Percentiles rank a stretch among this genome's conserved stretches.
Evolutionary conservation across 2,888 invertebrate genomes (phyloP).

Genomic region (Lysandra coridon): DNA sequence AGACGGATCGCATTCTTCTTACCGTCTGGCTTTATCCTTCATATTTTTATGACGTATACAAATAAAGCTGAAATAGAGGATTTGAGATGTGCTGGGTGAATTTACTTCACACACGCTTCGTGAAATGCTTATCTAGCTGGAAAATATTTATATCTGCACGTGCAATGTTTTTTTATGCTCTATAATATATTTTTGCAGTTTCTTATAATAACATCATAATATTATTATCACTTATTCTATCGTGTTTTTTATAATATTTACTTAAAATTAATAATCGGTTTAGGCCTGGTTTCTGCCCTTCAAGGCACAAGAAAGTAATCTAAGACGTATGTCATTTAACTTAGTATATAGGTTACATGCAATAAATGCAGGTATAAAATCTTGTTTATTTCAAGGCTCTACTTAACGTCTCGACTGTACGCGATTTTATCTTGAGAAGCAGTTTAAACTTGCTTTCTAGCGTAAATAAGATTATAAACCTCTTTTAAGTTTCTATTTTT

Average conservation of each 20-base stretch:
- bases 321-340: neutral
- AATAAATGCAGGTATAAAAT: conserved; percentile 25
- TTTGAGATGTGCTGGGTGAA: neutral
- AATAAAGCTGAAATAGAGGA: neutral
- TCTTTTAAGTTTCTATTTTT: neutral
- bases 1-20: conserved; percentile 43
- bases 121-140: neutral
- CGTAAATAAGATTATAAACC: conserved; percentile 12
- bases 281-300: neutral
- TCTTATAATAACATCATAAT: neutral
- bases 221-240: neutral
- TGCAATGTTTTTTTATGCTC: neutral
- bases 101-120: neutral
- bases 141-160: neutral
- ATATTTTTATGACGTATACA: conserved; percentile 18
- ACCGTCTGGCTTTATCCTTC: conserved; percentile 13
- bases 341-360: neutral
- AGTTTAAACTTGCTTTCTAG: neutral
- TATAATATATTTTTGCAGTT: neutral
- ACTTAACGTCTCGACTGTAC: conserved; percentile 14
- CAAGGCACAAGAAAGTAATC: neutral
- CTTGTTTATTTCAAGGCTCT: conserved; percentile 33
- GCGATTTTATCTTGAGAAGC: conserved; percentile 31
- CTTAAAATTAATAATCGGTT: neutral
- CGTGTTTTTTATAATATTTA: neutral